These are phyloP conservation scores for Thymelicus sylvestris DNA, from an alignment of 2,888 invertebrate genomes.

Conservation along the genomic window DNA sequence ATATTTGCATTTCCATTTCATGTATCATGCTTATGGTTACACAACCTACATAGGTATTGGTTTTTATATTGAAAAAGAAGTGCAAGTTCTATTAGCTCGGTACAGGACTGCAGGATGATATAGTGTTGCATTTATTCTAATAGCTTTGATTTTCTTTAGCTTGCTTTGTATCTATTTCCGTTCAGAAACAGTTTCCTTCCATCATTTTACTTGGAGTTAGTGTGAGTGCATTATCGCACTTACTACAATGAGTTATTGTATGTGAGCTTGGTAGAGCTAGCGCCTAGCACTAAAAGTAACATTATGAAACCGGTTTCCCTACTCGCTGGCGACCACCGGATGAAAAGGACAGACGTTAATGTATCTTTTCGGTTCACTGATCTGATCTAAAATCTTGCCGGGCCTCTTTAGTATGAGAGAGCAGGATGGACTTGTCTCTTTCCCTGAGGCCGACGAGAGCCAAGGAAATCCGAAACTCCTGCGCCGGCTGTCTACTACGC, in stretches of 20 bases:
- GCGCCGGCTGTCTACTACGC: constrained; percentile 61
- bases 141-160: constrained; percentile 44
- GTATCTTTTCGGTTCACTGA: constrained; percentile 81
- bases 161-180: constrained; percentile 71
- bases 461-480: constrained; percentile 65
- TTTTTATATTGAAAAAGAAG: neutral
- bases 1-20: too few species aligned
- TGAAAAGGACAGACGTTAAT: constrained; percentile 64
- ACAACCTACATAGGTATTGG: too few species aligned
- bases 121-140: constrained; percentile 48
- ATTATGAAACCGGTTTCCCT: constrained; percentile 71
- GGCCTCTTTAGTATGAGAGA: constrained; percentile 53
- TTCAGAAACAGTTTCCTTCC: constrained; percentile 76
- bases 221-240: constrained; percentile 50
- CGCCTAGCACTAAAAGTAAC: constrained; percentile 72
- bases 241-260: constrained; percentile 60
- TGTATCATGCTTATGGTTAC: too few species aligned
- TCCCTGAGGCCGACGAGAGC: constrained; percentile 57
- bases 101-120: neutral
- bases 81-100: neutral
- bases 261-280: constrained; percentile 66
- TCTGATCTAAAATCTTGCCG: constrained; percentile 67
- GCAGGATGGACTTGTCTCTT: constrained; percentile 48
- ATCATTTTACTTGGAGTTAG: constrained; percentile 56
- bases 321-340: constrained; percentile 60